These are phyloP conservation scores for Parauchenoglanis punctatus DNA, from an alignment of 2,797 vertebrate species.

Conservation along the genomic window DNA sequence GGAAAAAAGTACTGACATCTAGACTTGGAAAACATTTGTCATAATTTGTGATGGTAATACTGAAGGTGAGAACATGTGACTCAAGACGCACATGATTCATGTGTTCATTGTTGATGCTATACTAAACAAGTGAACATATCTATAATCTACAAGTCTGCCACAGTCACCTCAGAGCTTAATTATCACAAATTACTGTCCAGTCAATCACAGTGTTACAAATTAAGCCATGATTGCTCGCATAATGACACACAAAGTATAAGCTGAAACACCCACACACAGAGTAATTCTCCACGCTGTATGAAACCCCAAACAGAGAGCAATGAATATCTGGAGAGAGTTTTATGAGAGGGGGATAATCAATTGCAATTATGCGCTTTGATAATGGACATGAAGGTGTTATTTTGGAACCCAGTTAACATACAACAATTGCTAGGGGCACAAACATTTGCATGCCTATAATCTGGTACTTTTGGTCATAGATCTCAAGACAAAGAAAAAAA, in stretches of 20 bases:
- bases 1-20: constrained; percentile 29
- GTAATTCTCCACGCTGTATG: constrained; percentile 34
- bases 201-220: constrained; percentile 45
- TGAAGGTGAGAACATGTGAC: constrained; percentile 11
- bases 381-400: constrained; percentile 77
- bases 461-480: constrained; percentile 62
- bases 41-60: constrained; percentile 30
- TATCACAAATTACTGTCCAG: constrained; percentile 44
- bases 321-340: constrained; percentile 67
- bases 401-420: constrained; percentile 73
- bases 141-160: constrained; percentile 37
- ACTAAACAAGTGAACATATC: constrained; percentile 33
- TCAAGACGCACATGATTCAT: constrained; percentile 17
- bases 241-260: constrained; percentile 38
- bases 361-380: constrained; percentile 77
- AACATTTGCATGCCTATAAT: constrained; percentile 72
- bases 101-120: constrained; percentile 24
- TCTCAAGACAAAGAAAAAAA: constrained; percentile 55
- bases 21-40: constrained; percentile 24
- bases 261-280: constrained; percentile 28
- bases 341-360: constrained; percentile 71
- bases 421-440: constrained; percentile 72
- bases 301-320: constrained; percentile 55
- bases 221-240: constrained; percentile 40
- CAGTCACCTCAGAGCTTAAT: constrained; percentile 34